Base-by-base conservation (phyloP, 2,113 vertebrate genomes). In the Pelusios castaneus region DNA sequence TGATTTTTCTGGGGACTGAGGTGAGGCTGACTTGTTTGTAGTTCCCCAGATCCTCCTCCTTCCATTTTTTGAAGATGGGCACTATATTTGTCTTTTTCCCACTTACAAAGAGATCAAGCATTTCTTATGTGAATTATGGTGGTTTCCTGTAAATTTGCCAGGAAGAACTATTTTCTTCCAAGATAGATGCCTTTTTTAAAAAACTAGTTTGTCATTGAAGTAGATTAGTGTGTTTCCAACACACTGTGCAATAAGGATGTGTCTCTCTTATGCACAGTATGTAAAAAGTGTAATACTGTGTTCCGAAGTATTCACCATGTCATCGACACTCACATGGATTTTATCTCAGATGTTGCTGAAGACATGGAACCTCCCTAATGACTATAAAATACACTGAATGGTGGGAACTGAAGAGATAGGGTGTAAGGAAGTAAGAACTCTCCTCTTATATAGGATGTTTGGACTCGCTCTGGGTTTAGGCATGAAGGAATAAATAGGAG, bases 261-360 rank as follows among this genome's bases (percentile, higher is more conserved):
- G 1, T 41, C 38, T 10, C 38, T 10, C 2, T 0, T 22, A 17
- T 14, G 55, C 6, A 47, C 2, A 84, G 6, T 10, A 17, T 5
- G 8, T 47, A 34, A 55, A 55, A 3, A 17, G 29, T 67, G 75
- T 12, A 51, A 34, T 47, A 10, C 4, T 2, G 16, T 73, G 63
- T 83, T 51, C 52, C 17, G 70, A 31, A 41, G 19, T 21, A 43
- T 25, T 73, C 60, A 63, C 38, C 41, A 38, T 3, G 25, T 6
- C 29, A 2, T 49, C 87, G 52, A 47, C 9, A 24, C 90, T 89
- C 83, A 11, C 38, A 43, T 73, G 22, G 70, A 43, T 75, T 67
- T n/a, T 67, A n/a, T 67, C 21, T 5, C 38, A 75, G 38, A 75
- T 67, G 38, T 8, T 27, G 34, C 27, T 85, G 58, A 55, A 90